Conservation (phyloP, 2,113 vertebrate genomes). For the Phrynosoma platyrhinos region DNA sequence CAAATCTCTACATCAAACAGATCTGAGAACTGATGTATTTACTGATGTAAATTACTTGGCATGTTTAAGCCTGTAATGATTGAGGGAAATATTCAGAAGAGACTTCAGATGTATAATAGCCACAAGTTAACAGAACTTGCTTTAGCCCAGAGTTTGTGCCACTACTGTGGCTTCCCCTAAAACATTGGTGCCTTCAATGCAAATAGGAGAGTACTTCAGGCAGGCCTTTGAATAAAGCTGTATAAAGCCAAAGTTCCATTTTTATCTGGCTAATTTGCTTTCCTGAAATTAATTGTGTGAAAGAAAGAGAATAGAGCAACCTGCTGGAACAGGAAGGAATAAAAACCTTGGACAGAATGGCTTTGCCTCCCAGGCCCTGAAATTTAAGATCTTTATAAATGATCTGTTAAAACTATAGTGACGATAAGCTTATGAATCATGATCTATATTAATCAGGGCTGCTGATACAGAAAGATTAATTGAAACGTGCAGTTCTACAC, state of each 20-base stretch:
- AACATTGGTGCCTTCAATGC: neutral
- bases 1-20: neutral
- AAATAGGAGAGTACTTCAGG: neutral
- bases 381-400: conserved; percentile 91
- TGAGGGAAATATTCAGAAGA: neutral
- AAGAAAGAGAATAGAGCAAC: conserved; percentile 71
- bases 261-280: conserved; percentile 77
- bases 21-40: neutral
- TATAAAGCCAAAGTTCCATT: conserved; percentile 21
- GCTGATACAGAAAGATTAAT: conserved; percentile 95
- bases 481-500: conserved; percentile 94
- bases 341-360: conserved; percentile 80
- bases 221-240: conserved; percentile 33
- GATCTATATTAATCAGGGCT: conserved; percentile 95
- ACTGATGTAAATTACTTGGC: neutral
- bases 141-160: neutral
- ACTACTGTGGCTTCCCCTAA: neutral
- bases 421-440: conserved; percentile 99
- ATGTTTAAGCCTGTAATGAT: neutral
- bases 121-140: neutral
- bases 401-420: conserved; percentile 97
- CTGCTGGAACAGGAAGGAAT: conserved; percentile 76
- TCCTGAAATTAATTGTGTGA: conserved; percentile 77
- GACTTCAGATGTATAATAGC: neutral
- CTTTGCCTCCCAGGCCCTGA: conserved; percentile 84